Evolutionary conservation across 2,797 vertebrate genomes (phyloP), one percentile per base, ranked within the genome.

Genomic region (Chelon labrosus): DNA sequence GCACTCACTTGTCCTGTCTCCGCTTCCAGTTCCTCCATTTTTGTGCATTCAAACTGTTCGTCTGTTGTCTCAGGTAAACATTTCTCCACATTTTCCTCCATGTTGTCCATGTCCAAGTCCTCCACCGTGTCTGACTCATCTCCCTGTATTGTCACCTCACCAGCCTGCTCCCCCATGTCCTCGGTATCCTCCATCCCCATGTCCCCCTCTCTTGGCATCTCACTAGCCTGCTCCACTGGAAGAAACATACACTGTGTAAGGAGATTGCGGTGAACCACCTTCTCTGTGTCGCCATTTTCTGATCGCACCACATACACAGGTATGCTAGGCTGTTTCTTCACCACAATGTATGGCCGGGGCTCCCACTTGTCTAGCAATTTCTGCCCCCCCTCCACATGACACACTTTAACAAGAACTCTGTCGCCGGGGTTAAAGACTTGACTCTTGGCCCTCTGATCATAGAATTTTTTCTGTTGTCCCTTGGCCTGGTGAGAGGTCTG

Each of bases 281-380:
- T 70, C 9, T 60, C 65, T 19, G 20, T 16, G 0, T 13, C 60
- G 12, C 57, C 50, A 54, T 38, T 10, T 13, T 70, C 49, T 46
- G 49, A 3, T 42, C 10, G 50, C 7, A 61, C 38, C 47, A 60
- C 22, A 20, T 52, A 70, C 25, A 70, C 47, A 1, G 38, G 62
- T 6, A 42, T 25, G 25, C 9, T 10, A 2, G 70, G 53, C 3
- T 72, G 31, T 13, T 63, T 63, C 11, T 51, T 51, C n/a, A 51
- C 37, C 49, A 82, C 70, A 9, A 75, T 13, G 9, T 75, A 75
- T n/a, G 70, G 71, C 0, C 25, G 49, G 0, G 66, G 7, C 44
- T 79, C 73, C 78, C 80, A 85, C 1, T 16, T 53, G 25, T 84
- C 70, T 10, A 57, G 41, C 10, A 76, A 19, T 35, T 84, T 80